These are phyloP conservation scores for Sceliomorpha sp. DNA, from an alignment of 2,888 invertebrate species.

Conservation along the genomic window DNA sequence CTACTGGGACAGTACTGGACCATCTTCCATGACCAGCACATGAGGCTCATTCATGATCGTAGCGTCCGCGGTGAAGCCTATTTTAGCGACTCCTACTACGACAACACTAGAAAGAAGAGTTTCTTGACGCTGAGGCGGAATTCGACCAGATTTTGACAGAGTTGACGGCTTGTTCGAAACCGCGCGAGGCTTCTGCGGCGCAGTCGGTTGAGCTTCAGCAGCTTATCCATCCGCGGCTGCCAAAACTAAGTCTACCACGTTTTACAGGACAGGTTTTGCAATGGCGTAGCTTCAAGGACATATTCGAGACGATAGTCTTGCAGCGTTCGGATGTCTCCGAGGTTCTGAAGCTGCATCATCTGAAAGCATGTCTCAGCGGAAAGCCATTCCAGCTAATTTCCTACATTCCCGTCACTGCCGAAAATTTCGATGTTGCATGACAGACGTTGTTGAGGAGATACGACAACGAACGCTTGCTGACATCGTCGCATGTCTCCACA, in stretches of 20 bases:
- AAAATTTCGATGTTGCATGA: conserved; percentile 46
- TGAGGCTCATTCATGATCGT: too few species aligned
- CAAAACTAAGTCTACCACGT: conserved; percentile 11
- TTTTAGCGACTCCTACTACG: too few species aligned
- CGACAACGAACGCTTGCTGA: conserved; percentile 43
- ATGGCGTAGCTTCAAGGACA: conserved; percentile 22
- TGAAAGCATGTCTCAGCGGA: conserved; percentile 37
- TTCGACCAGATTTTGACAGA: too few species aligned
- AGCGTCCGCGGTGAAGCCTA: too few species aligned
- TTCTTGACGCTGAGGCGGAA: too few species aligned
- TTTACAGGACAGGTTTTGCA: conserved; percentile 18
- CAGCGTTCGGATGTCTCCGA: conserved; percentile 8
- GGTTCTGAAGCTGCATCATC: conserved; percentile 45
- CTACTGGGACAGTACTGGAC: too few species aligned
- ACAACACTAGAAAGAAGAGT: too few species aligned
- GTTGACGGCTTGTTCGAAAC: too few species aligned
- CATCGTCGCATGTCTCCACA: conserved; percentile 27
- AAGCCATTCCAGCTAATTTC: conserved; percentile 31
- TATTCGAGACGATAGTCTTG: conserved; percentile 9
- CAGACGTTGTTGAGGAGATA: conserved; percentile 33
- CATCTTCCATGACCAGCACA: too few species aligned
- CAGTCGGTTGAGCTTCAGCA: too few species aligned
- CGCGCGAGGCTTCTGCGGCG: too few species aligned
- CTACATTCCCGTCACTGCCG: conserved; percentile 27
- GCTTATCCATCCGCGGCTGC: too few species aligned